Percentiles rank a stretch among this genome's conserved stretches.
phyloP scores from a whole-genome alignment of 2,888 invertebrate species.

The Parnassius mnemosyne region DNA sequence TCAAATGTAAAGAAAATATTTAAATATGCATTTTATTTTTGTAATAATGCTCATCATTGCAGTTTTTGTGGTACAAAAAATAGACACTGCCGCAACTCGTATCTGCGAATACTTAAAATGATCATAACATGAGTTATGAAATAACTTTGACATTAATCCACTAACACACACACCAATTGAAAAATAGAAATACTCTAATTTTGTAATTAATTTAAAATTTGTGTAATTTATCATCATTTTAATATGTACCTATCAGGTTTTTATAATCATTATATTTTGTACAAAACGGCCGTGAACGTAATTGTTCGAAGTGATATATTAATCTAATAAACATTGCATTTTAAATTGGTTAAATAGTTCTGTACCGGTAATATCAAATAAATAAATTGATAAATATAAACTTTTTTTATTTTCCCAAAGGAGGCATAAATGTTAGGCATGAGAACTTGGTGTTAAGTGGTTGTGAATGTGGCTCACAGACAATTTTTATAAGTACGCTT shows the following conservation, averaged over 20 bases:
- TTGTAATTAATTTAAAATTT: conserved; percentile 25
- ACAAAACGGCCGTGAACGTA: conserved; percentile 65
- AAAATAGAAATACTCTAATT: conserved; percentile 48
- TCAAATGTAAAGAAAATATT: no score
- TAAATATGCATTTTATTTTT: no score
- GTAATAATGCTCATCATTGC: no score
- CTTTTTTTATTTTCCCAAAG: conserved; percentile 34
- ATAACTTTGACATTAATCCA: not conserved
- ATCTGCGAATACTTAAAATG: no score
- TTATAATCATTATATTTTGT: conserved; percentile 49
- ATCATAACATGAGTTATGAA: no score
- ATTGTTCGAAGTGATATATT: conserved; percentile 63
- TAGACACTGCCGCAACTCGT: no score
- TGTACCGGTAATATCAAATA: conserved; percentile 73
- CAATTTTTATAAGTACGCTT: no score
- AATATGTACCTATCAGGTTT: conserved; percentile 5
- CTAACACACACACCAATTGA: conserved; percentile 51
- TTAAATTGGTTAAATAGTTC: conserved; percentile 67
- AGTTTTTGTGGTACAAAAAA: no score
- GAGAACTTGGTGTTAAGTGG: not conserved
- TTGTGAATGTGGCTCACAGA: not conserved
- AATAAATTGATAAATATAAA: conserved; percentile 61
- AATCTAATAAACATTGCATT: conserved; percentile 61
- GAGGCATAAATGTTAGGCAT: not conserved
- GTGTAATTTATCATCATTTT: conserved; percentile 20